Evolutionary conservation across 2,888 invertebrate species (phyloP), one percentile per base, ranked within the genome.

Genomic region (Anoplius nigerrimus): DNA sequence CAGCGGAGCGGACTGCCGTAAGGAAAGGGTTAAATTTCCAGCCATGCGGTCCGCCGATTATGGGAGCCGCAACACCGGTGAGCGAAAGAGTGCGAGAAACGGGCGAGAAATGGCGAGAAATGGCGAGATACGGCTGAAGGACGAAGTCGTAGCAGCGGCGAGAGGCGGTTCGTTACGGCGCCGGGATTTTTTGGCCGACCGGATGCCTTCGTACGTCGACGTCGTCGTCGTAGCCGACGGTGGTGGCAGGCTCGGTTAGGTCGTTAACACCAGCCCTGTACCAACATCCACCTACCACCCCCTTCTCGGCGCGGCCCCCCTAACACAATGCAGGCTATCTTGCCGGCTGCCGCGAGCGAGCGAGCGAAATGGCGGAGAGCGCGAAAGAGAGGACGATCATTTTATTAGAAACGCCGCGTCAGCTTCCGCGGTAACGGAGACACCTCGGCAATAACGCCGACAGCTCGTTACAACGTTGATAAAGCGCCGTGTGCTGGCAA

Each of bases 391-490:
- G 24, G 24, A 18, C 76, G 77, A 83, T 82, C 84, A 85, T 86
- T 87, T 87, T 85, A 87, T 87, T 86, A 84, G 85, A 87, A 84
- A 78, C 82, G 87, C 86, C 79, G 75, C 85, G 86, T 88, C 87
- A 87, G 87, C 86, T 85, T 81, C 74, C 76, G 83, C 72, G 82
- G 81, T 80, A 82, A 82, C 80, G 82, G 83, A 82, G 84, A 84
- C 86, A 81, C 84, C 81, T 81, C 81, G 82, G 83, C 87, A 86
- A 86, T 86, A 87, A 86, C 82, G 83, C 78, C 84, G 86, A 87
- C 87, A 86, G 88, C 87, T 87, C 86, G 88, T 88, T 88, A 87
- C 86, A 85, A 83, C 85, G 80, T 87, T 88, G 87, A 88, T 87
- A 87, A 87, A 88, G 87, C 87, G 80, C 73, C 75, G 67, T 61